These are phyloP conservation scores for Andrena haemorrhoa DNA, from an alignment of 2,888 invertebrate species.

Conservation along the genomic window DNA sequence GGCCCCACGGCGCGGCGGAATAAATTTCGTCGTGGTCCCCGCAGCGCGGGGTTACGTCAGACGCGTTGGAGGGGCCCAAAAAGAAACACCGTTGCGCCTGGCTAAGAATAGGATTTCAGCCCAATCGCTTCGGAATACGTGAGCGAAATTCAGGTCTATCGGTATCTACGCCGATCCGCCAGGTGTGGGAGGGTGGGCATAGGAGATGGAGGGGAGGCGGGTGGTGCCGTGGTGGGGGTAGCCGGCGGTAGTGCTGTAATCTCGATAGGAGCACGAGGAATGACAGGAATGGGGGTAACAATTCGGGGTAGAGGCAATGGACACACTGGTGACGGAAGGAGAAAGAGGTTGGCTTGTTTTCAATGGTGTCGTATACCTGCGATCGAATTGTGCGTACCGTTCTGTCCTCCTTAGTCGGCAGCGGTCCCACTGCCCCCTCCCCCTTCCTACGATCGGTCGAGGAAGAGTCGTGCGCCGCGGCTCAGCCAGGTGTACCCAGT, in stretches of 20 bases:
- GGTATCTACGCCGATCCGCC: slow-evolving; percentile 30
- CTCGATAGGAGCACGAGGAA: slow-evolving; percentile 36
- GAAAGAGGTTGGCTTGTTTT: slow-evolving; percentile 79
- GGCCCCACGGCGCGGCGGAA: slow-evolving; percentile 16
- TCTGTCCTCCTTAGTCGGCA: slow-evolving; percentile 84
- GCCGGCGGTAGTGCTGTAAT: slow-evolving; percentile 3
- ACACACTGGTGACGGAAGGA: slow-evolving; percentile 39
- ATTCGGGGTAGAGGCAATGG: slow-evolving; percentile 56
- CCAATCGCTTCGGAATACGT: slow-evolving; percentile 39
- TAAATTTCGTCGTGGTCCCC: slow-evolving; percentile 31
- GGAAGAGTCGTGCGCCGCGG: slow-evolving; percentile 80
- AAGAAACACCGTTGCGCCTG: slow-evolving; percentile 40
- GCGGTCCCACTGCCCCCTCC: slow-evolving; percentile 76
- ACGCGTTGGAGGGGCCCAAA: slow-evolving; percentile 6
- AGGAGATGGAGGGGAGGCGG: not conserved
- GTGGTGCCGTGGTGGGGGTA: not conserved
- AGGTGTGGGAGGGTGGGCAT: not conserved
- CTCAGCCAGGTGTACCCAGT: slow-evolving; percentile 80
- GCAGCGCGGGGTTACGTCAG: slow-evolving; percentile 30
- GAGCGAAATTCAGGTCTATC: slow-evolving; percentile 58
- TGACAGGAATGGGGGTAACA: slow-evolving; percentile 39
- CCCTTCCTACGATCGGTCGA: slow-evolving; percentile 80
- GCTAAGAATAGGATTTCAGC: slow-evolving; percentile 50
- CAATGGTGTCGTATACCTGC: slow-evolving; percentile 82
- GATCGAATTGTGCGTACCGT: slow-evolving; percentile 84